Conservation (phyloP, 1,140 invertebrate genomes). For the Bombus fervidus region DNA sequence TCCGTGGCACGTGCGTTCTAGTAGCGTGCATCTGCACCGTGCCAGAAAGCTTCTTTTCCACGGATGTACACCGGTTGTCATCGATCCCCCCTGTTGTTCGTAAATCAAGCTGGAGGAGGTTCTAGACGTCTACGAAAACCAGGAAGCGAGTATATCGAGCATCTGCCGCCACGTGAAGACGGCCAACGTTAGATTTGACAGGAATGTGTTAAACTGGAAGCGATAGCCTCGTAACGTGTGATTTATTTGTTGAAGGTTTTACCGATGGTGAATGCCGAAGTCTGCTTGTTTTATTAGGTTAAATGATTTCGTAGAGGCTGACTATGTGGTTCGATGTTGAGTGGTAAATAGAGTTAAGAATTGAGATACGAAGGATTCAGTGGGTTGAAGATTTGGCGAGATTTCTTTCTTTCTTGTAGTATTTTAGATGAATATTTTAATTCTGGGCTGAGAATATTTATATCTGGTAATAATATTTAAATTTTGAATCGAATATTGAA, state of each 20-base stretch:
- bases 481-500: not conserved
- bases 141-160: conserved; percentile 18
- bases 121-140: not conserved
- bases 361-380: not conserved
- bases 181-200: not conserved
- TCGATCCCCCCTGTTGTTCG: conserved; percentile 46
- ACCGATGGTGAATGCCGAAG: not conserved
- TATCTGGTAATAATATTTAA: not conserved
- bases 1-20: conserved; percentile 52
- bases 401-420: not conserved
- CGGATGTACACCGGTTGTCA: conserved; percentile 54
- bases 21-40: conserved; percentile 48
- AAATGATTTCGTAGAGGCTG: not conserved
- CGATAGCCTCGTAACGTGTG: not conserved
- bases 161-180: conserved; percentile 45
- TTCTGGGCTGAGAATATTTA: not conserved
- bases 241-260: conserved; percentile 13
- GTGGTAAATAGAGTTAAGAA: not conserved
- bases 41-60: conserved; percentile 41
- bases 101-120: conserved; percentile 36
- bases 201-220: conserved; percentile 6
- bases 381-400: not conserved
- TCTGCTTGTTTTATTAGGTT: not conserved
- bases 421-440: not conserved
- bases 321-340: not conserved